A percentile compares a stretch with the other conserved stretches of the same genome.
Evolutionary conservation across 2,888 invertebrate genomes (phyloP).

Genomic region (Aphodius sticticus): DNA sequence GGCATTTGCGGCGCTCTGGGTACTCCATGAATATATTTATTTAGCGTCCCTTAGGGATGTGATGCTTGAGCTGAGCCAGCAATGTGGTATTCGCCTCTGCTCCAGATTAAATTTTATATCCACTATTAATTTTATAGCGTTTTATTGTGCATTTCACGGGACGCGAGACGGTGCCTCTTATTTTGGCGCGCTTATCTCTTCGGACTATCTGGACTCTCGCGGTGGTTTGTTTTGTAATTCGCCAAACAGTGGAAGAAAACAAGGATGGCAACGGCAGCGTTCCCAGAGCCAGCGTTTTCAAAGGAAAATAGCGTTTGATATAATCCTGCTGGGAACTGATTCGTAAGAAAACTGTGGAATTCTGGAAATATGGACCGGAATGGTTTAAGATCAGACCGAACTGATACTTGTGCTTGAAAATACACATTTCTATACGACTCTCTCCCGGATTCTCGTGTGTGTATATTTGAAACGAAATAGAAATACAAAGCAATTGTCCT

Average conservation of each 20-base stretch:
- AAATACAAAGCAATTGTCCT: neutral
- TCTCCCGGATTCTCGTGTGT: neutral
- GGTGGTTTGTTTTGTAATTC: neutral
- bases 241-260: neutral
- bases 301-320: neutral
- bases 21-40: neutral
- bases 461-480: neutral
- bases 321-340: neutral
- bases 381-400: neutral
- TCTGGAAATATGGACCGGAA: neutral
- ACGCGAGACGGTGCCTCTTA: neutral
- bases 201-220: neutral
- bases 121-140: neutral
- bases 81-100: neutral
- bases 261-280: neutral
- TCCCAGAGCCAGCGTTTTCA: neutral
- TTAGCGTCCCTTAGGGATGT: neutral
- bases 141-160: neutral
- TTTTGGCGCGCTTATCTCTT: neutral
- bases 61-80: neutral
- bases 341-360: neutral
- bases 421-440: neutral
- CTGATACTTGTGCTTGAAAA: neutral
- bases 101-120: slow-evolving; percentile 4
- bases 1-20: neutral